A percentile compares a stretch with the other conserved stretches of the same genome.
Evolutionary conservation across 2,888 invertebrate species (phyloP).

Genomic region (Tenthredo scrophulariae): DNA sequence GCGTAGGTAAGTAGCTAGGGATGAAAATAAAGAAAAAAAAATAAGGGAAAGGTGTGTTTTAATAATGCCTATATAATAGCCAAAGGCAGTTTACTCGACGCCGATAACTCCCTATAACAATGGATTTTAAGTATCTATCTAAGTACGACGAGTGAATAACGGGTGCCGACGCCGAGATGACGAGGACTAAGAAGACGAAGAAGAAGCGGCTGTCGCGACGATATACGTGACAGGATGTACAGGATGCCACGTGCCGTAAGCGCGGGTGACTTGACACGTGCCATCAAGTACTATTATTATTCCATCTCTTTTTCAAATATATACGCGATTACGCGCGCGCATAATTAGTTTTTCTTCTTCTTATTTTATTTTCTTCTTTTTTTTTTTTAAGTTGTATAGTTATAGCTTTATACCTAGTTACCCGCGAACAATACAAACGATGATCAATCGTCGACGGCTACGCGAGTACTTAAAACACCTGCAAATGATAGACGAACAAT

Average conservation of each 20-base stretch:
- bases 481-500: constrained; percentile 19
- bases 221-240: constrained; percentile 69
- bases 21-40: not conserved
- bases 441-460: not conserved
- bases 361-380: no score
- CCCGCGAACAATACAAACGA: constrained; percentile 15
- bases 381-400: not conserved
- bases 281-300: constrained; percentile 16
- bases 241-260: constrained; percentile 69
- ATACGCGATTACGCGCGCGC: not conserved
- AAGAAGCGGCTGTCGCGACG: constrained; percentile 57
- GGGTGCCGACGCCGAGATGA: constrained; percentile 3
- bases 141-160: constrained; percentile 25
- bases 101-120: constrained; percentile 15
- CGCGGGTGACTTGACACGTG: constrained; percentile 58
- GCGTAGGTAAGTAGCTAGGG: constrained; percentile 31
- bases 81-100: not conserved
- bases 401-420: not conserved
- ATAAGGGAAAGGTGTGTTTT: not conserved
- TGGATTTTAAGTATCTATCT: constrained; percentile 20
- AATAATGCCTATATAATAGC: constrained; percentile 16
- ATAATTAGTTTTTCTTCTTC: not conserved
- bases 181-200: constrained; percentile 3
- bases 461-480: constrained; percentile 27
- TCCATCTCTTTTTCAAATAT: not conserved